phyloP scores from a whole-genome alignment of 2,113 vertebrate genomes.

The Garra rufa region DNA sequence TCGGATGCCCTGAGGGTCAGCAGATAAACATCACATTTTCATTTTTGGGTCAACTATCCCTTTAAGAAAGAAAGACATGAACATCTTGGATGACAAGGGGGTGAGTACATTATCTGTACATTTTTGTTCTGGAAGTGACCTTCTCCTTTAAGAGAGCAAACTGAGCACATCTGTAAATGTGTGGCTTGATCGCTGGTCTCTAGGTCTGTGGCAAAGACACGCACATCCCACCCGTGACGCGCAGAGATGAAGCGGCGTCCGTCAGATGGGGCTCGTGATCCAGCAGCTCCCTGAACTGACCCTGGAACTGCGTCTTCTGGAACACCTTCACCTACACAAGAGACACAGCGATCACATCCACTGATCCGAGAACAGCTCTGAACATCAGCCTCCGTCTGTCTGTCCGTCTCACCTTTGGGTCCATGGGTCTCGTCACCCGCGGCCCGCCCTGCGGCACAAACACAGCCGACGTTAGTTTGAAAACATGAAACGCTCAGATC shows the following conservation, averaged over 20 bases:
- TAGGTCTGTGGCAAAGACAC: conserved; percentile 63
- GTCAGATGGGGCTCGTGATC: conserved; percentile 75
- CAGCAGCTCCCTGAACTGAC: conserved; percentile 76
- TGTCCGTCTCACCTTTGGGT: conserved; percentile 59
- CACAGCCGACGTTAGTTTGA: conserved; percentile 4
- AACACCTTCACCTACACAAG: conserved; percentile 81
- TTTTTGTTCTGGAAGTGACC: no score
- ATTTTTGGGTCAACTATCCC: no score
- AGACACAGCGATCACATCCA: conserved; percentile 50
- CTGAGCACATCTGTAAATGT: neutral
- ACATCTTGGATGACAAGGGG: no score
- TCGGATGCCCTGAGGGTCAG: no score
- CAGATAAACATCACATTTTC: no score
- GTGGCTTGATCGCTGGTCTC: neutral
- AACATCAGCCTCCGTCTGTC: neutral
- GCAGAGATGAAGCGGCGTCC: conserved; percentile 74
- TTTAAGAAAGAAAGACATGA: no score
- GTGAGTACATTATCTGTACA: no score
- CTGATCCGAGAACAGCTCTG: neutral
- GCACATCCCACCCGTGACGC: conserved; percentile 85
- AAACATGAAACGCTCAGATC: neutral
- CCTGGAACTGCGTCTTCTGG: conserved; percentile 77
- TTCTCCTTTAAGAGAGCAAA: neutral
- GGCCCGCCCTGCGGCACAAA: conserved; percentile 56
- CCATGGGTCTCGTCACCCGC: conserved; percentile 57